These are phyloP conservation scores for Falco concolor DNA, from an alignment of 2,797 vertebrate species.

Conservation along the genomic window DNA sequence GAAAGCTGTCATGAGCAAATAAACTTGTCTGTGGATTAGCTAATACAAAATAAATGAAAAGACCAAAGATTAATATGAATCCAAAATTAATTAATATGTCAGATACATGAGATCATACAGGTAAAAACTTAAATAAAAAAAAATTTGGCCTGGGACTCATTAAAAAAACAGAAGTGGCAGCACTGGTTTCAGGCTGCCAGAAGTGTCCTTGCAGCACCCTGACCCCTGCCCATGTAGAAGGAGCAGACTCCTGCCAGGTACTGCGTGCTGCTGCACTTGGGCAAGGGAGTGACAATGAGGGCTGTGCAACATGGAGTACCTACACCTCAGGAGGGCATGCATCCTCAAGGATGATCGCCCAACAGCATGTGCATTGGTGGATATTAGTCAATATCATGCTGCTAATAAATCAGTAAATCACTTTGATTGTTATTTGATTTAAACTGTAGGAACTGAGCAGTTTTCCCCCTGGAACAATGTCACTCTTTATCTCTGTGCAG, in stretches of 20 bases:
- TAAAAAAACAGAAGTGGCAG: background rate
- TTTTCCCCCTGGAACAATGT: background rate
- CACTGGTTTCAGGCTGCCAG: background rate
- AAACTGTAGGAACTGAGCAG: background rate
- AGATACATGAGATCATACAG: background rate
- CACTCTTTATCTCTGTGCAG: background rate
- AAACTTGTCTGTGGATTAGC: background rate
- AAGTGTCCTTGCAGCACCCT: background rate
- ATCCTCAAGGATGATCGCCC: background rate
- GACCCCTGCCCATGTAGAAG: rapidly evolving
- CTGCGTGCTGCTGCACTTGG: background rate
- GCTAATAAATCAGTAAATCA: background rate
- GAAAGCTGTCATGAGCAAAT: background rate
- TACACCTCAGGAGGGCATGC: rapidly evolving
- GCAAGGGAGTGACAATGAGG: background rate
- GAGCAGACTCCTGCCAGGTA: background rate
- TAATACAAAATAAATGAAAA: background rate
- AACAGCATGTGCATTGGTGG: background rate
- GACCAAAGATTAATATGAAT: background rate
- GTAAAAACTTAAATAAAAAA: background rate
- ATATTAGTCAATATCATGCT: background rate
- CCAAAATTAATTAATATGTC: background rate
- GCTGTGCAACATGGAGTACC: background rate
- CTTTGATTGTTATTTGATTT: background rate
- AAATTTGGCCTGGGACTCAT: rapidly evolving